Conservation (phyloP, 2,797 vertebrate genomes). For the Clarias pachynema region DNA sequence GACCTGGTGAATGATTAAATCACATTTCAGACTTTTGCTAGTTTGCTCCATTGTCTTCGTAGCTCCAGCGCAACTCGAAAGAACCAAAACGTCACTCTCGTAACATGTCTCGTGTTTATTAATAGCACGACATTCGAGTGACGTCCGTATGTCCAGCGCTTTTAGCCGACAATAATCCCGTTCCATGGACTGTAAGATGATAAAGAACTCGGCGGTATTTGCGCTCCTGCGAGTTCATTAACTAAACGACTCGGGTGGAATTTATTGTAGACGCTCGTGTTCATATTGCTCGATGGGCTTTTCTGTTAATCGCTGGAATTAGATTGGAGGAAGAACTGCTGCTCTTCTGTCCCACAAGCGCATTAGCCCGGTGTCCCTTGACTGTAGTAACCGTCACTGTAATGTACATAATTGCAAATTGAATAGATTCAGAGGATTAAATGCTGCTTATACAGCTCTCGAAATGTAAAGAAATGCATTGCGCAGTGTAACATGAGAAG, state of each 20-base stretch:
- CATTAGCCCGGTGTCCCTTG: conserved; percentile 72
- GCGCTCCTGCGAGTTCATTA: conserved; percentile 55
- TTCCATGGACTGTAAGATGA: neutral
- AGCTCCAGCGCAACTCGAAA: neutral
- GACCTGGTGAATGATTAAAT: neutral
- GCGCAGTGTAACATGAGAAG: conserved; percentile 75
- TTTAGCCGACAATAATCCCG: neutral
- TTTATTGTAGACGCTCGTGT: conserved; percentile 38
- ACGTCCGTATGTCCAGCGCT: conserved; percentile 5
- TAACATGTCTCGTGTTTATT: neutral
- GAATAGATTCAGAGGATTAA: conserved; percentile 83
- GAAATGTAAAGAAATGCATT: conserved; percentile 79
- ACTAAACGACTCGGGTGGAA: conserved; percentile 38
- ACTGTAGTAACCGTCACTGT: conserved; percentile 70
- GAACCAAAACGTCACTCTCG: neutral
- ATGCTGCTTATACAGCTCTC: conserved; percentile 76
- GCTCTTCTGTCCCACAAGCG: conserved; percentile 71
- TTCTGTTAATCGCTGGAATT: conserved; percentile 59
- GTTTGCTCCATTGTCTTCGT: neutral
- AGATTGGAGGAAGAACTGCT: conserved; percentile 75
- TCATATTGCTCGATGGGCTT: conserved; percentile 46
- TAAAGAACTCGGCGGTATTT: conserved; percentile 22
- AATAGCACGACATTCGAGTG: conserved; percentile 20
- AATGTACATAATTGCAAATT: conserved; percentile 82
- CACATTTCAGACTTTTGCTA: neutral